Evolutionary conservation across 1,140 invertebrate genomes (phyloP), one percentile per base, ranked within the genome.

Genomic region (Cydia pomonella): DNA sequence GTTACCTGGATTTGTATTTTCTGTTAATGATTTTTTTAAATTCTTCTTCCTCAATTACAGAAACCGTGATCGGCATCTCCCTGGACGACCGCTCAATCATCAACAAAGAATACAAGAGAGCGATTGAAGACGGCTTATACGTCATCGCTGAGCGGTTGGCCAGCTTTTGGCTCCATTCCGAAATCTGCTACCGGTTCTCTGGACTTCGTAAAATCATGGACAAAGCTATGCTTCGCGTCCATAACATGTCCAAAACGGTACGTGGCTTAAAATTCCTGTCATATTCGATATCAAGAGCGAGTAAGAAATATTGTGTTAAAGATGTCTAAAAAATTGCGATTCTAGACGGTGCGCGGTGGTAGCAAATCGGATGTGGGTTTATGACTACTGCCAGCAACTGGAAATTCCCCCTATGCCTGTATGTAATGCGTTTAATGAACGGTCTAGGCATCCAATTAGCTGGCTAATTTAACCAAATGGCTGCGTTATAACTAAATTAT

Each of bases 1-100:
- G 29, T 33, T 5, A 33, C 5, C 7, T 0, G 7, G 3, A 33
- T 33, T 33, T 33, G 2, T 59, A 76, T 13, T 23, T 29, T 18
- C 2, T 1, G 5, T 62, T 53, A 5, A 33, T 33, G 29, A 33
- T 33, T 27, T 1, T 27, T 27, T 27, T 27, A 27, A 27, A 27
- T 27, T 2, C 3, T 33, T 33, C 7, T 33, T 7, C n/a, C n/a
- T 33, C 9, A 38, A 38, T 38, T 25, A 5, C 66, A 23, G 82
- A 78, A 63, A 79, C 78, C 3, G 74, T 73, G n/a, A 74, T 82
- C 38, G 80, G 82, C 3, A 72, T 82, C 18, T 71, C 47, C 9
- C 23, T 81, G 9, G 74, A 38, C 10, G 78, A 78, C 41, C 50
- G 75, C 1, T n/a, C 77, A 9, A 66, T 77, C 2, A 79, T 66